phyloP scores from a whole-genome alignment of 2,113 vertebrate species.

The Calonectris borealis region DNA sequence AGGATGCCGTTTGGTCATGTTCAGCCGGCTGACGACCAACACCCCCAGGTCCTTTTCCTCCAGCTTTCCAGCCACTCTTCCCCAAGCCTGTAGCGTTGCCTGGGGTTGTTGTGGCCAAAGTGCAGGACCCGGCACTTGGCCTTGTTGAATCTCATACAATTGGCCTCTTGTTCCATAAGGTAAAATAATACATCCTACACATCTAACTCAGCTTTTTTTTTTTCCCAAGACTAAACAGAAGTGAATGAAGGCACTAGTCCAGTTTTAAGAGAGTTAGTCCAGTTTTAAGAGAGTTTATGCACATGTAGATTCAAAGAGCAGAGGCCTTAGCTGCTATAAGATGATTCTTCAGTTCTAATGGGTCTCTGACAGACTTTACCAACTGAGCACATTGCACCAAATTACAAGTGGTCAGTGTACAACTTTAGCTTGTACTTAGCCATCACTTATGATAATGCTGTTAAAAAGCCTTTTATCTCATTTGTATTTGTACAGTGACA shows the following conservation, averaged over 20 bases:
- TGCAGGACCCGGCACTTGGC: background rate
- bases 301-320: background rate
- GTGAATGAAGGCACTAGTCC: background rate
- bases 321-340: background rate
- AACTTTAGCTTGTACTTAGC: background rate
- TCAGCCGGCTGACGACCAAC: background rate
- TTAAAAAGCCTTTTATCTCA: background rate
- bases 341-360: background rate
- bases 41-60: background rate
- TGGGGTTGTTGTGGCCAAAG: background rate
- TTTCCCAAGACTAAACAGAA: background rate
- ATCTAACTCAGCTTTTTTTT: background rate
- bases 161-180: background rate
- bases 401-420: background rate
- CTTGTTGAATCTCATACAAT: background rate
- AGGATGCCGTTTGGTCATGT: background rate
- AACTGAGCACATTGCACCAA: background rate
- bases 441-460: background rate
- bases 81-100: background rate
- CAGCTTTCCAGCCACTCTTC: background rate
- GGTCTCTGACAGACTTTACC: background rate
- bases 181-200: background rate
- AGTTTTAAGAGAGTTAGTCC: background rate
- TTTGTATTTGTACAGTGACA: background rate
- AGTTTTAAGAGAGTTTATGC: background rate